Base-by-base conservation (phyloP, 2,888 invertebrate species). In the Hoplodrina ambigua region DNA sequence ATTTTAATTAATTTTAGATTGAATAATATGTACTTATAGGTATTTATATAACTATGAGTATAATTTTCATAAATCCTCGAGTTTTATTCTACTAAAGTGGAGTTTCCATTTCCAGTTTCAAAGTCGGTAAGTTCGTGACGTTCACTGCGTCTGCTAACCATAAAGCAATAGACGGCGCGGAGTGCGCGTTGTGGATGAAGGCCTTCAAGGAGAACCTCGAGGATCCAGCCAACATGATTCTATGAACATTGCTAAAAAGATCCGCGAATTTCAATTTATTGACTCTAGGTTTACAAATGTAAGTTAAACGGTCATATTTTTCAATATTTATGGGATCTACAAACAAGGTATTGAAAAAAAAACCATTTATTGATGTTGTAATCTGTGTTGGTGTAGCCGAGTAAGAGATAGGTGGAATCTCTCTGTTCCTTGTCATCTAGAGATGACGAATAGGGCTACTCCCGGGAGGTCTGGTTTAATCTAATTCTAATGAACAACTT, bases 141-240 rank as follows among this genome's bases (percentile, higher is more conserved):
- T 99, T 99, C 72, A 99, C 99, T 17, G 96, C 99, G 75, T 99
- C 99, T 84, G 99, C 98, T 87, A 99, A 99, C 95, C 99, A 99
- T 93, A 97, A 99, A 86, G 99, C 99, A 41, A 98, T 99, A 10
- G 99, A 99, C 93, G 99, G 99, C 55, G 99, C 99, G 82, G 98
- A 99, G 5, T 99, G 99, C 63, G 99, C 99, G 0, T 97, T 98
- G 90, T 99, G 99, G 99, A 96, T 99, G 88, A 96, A 97, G 87
- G 98, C 97, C 57, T 99, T 99, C 96, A 98, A 97, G 86, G 97
- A 97, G 75, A 97, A 97, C 90, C 94, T 99, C 80, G 99, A 99
- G 94, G 98, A 99, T 89, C 99, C 99, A 20, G 97, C 98, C 83
- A 97, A 98, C 77, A 99, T 99, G 98, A 97, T 99, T 79, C 96